Conservation (phyloP, 2,888 invertebrate genomes). For the Eristalis arbustorum region DNA sequence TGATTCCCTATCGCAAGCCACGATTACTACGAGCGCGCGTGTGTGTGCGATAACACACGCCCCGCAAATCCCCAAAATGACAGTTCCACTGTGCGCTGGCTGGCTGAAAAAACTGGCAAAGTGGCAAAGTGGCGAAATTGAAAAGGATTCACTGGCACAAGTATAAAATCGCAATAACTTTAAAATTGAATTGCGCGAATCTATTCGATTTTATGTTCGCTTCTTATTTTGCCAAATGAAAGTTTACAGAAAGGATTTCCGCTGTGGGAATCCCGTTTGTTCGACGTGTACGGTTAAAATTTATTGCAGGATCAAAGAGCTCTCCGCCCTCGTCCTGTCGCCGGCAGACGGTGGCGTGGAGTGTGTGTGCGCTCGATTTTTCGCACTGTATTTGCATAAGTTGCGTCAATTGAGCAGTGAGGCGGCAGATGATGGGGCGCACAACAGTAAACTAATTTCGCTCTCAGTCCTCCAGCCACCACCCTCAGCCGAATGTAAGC, state of each 20-base stretch:
- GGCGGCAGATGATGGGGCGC: not conserved
- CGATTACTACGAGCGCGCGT: not conserved
- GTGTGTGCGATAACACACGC: constrained; percentile 29
- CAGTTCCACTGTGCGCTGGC: constrained; percentile 1
- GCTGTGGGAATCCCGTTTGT: not conserved
- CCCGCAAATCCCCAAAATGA: constrained; percentile 30
- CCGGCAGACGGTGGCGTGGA: not conserved
- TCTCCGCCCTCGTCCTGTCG: constrained; percentile 5
- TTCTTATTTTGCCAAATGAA: constrained; percentile 42
- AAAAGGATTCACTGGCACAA: constrained; percentile 53
- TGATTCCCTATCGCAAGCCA: constrained; percentile 23
- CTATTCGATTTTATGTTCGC: constrained; percentile 55
- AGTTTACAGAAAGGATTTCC: constrained; percentile 57
- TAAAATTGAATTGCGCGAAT: constrained; percentile 62
- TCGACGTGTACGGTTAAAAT: constrained; percentile 39
- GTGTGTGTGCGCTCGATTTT: constrained; percentile 37
- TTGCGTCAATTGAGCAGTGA: constrained; percentile 29
- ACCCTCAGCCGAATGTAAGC: not conserved
- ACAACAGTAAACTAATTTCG: constrained; percentile 49
- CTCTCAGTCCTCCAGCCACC: not conserved
- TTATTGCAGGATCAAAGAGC: constrained; percentile 61
- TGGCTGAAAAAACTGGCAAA: constrained; percentile 6
- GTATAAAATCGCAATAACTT: constrained; percentile 59
- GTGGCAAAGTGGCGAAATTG: constrained; percentile 24
- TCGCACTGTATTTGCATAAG: constrained; percentile 60